Evolutionary conservation across 2,797 vertebrate genomes (phyloP).

Genomic region (Gorsachius magnificus): DNA sequence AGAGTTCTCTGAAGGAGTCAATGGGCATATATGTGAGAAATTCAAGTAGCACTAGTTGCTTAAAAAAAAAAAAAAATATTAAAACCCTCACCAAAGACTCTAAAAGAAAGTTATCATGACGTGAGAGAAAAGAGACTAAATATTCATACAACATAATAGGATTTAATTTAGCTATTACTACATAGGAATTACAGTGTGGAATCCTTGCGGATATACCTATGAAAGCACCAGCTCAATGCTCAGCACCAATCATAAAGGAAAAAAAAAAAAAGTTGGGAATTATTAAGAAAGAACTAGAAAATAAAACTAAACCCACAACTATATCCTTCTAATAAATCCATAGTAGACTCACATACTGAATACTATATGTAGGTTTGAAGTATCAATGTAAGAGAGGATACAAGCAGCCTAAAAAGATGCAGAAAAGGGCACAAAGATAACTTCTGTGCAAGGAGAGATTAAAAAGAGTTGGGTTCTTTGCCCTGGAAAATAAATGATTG

Average conservation of each 20-base stretch:
- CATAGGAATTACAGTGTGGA: not conserved
- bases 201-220: not conserved
- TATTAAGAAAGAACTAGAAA: not conserved
- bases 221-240: not conserved
- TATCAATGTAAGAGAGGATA: not conserved
- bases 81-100: not conserved
- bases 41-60: not conserved
- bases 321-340: not conserved
- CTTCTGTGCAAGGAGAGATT: not conserved
- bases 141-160: not conserved
- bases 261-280: not conserved
- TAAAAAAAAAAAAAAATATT: not conserved
- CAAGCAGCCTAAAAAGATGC: not conserved
- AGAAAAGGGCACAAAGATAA: not conserved
- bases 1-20: not conserved
- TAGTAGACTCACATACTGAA: not conserved
- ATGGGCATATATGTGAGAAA: not conserved
- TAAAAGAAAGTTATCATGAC: not conserved
- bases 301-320: not conserved
- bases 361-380: not conserved
- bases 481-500: not conserved
- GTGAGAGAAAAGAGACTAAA: not conserved
- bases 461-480: not conserved
- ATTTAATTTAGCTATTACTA: not conserved
- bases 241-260: not conserved